These are phyloP conservation scores for Buceros bicornis DNA, from an alignment of 2,797 vertebrate genomes.

Conservation along the genomic window DNA sequence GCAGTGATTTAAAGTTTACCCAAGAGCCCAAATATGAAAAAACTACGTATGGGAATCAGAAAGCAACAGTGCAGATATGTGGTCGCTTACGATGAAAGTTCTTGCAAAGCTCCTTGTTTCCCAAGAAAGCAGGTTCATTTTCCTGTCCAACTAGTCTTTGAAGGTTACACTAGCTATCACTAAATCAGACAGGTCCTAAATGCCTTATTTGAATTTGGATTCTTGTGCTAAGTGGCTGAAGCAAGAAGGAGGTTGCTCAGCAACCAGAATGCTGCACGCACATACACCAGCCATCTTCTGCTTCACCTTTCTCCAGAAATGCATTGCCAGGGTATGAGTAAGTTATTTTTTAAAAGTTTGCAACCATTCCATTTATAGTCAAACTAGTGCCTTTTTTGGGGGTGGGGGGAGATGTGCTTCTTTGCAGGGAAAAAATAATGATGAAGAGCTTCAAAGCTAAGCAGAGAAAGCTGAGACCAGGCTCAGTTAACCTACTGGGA, in stretches of 20 bases:
- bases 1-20: slow-evolving; percentile 4
- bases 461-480: not conserved
- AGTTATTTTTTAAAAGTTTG: not conserved
- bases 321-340: not conserved
- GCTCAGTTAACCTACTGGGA: not conserved
- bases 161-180: not conserved
- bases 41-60: not conserved
- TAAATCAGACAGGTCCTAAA: not conserved
- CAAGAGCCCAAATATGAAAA: not conserved
- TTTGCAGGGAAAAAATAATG: not conserved
- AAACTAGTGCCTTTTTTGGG: not conserved
- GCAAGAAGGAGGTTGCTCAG: slow-evolving; percentile 51
- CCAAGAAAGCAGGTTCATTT: not conserved
- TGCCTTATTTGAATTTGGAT: not conserved
- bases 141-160: not conserved
- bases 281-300: not conserved
- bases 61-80: not conserved
- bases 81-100: not conserved
- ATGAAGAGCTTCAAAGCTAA: not conserved
- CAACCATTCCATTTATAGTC: not conserved
- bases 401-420: not conserved
- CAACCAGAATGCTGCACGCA: not conserved
- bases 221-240: slow-evolving; percentile 16
- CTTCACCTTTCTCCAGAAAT: not conserved
- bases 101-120: not conserved